phyloP scores from a whole-genome alignment of 2,888 invertebrate species.

The Stictocephala bisonia region DNA sequence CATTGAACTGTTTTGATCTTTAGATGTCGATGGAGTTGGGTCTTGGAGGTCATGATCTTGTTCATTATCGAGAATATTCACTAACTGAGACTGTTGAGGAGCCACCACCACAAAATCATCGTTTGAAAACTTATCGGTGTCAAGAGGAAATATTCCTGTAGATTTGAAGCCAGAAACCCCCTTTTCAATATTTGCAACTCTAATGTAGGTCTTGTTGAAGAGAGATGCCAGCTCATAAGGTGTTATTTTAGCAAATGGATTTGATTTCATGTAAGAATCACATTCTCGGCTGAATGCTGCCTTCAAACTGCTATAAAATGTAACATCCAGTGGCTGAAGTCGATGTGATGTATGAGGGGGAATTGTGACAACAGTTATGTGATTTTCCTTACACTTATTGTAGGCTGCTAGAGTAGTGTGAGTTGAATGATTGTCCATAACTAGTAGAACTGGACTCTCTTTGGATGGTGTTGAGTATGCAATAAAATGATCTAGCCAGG shows the following conservation, averaged over 20 bases:
- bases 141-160: slow-evolving; percentile 49
- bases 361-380: slow-evolving; percentile 56
- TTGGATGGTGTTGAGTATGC: slow-evolving; percentile 59
- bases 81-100: too few species aligned
- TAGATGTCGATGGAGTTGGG: too few species aligned
- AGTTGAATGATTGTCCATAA: slow-evolving; percentile 60
- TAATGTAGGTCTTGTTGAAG: slow-evolving; percentile 56
- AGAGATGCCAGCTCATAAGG: slow-evolving; percentile 58
- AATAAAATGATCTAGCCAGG: slow-evolving; percentile 61
- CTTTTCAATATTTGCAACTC: slow-evolving; percentile 55
- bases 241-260: slow-evolving; percentile 54
- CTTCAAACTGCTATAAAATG: slow-evolving; percentile 59
- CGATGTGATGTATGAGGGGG: slow-evolving; percentile 60
- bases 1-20: too few species aligned
- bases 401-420: slow-evolving; percentile 57
- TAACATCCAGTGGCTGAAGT: slow-evolving; percentile 57
- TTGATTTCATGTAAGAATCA: slow-evolving; percentile 56
- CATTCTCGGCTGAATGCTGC: slow-evolving; percentile 58
- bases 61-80: too few species aligned
- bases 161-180: slow-evolving; percentile 54
- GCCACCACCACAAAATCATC: slow-evolving; percentile 40
- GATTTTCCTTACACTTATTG: slow-evolving; percentile 55
- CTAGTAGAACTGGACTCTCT: slow-evolving; percentile 60
- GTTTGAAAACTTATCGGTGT: slow-evolving; percentile 17
- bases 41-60: too few species aligned